Base-by-base conservation (phyloP, 2,797 vertebrate species). In the Hemitrygon akajei region DNA sequence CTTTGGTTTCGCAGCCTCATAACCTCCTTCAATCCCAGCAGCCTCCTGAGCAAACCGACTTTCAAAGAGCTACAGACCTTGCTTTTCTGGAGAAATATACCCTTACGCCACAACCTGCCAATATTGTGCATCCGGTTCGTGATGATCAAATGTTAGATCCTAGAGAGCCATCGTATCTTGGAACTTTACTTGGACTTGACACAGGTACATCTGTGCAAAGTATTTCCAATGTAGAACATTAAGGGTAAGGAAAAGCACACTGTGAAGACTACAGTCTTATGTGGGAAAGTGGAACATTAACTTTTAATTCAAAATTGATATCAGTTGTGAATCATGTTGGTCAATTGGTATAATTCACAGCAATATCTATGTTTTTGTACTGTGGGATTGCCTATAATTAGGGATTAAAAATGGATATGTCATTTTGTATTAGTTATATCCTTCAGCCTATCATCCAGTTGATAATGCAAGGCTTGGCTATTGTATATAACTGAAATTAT, bases 81-180 rank as follows among this genome's bases (percentile, higher is more conserved):
- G 97, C 98, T 0, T 99, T 99, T 95, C 96, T 99, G 34, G 99
- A 99, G 95, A 99, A 99, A 94, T 99, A 99, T 79, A 98, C 98
- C 2, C 97, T 99, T 56, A 98, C 97, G n/a, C 98, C 98, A n/a
- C 99, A 98, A 94, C 98, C 98, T 4, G 95, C 98, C 93, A 98
- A 98, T 94, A 97, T 99, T 20, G 97, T 98, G 94, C 98, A 99
- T 95, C 98, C 98, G 0, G 98, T 99, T 7, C 97, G 98, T 93
- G 96, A 98, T 0, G 98, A 99, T 94, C 98, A 99, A 94, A 98
- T 99, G 96, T 95, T 99, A 94, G 98, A 99, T 95, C 97, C 98
- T 60, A 96, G 98, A 95, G 98, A 99, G 94, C 99, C 98, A 95
- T 98, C 98, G 0, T 99, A 99, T 91, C 97, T 99, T 93, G 98